These are phyloP conservation scores for Prunella himalayana DNA, from an alignment of 2,113 vertebrate genomes.

Conservation along the genomic window DNA sequence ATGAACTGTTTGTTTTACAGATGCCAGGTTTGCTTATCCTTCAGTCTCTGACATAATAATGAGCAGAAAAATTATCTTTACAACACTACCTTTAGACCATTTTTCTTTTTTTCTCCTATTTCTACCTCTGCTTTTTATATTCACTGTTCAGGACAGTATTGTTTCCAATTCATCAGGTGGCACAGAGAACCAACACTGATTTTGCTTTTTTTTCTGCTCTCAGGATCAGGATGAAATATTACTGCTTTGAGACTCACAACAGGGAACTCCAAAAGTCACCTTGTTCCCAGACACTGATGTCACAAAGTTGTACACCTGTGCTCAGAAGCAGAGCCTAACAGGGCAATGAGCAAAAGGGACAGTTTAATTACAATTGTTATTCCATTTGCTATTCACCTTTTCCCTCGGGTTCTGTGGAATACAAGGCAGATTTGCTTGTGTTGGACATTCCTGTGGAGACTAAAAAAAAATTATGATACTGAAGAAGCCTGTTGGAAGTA, in stretches of 20 bases:
- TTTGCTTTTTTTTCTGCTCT: background rate
- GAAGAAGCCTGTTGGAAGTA: slow-evolving; percentile 40
- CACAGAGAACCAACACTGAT: background rate
- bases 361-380: slow-evolving; percentile 1
- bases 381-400: slow-evolving; percentile 17
- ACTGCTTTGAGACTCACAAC: background rate
- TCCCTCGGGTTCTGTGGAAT: background rate
- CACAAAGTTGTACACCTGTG: background rate
- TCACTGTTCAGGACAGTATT: rapidly evolving
- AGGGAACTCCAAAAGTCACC: background rate
- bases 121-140: background rate
- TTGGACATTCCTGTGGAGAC: slow-evolving; percentile 40
- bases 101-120: background rate
- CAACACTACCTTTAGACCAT: background rate
- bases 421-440: slow-evolving; percentile 56
- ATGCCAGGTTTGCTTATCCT: background rate
- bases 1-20: background rate
- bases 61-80: background rate
- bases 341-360: background rate
- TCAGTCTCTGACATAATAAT: background rate
- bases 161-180: background rate
- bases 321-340: background rate
- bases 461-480: slow-evolving; percentile 27
- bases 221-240: background rate
- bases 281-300: background rate